Base-by-base conservation (phyloP, 2,113 vertebrate species). In the Platysteira castanea region DNA sequence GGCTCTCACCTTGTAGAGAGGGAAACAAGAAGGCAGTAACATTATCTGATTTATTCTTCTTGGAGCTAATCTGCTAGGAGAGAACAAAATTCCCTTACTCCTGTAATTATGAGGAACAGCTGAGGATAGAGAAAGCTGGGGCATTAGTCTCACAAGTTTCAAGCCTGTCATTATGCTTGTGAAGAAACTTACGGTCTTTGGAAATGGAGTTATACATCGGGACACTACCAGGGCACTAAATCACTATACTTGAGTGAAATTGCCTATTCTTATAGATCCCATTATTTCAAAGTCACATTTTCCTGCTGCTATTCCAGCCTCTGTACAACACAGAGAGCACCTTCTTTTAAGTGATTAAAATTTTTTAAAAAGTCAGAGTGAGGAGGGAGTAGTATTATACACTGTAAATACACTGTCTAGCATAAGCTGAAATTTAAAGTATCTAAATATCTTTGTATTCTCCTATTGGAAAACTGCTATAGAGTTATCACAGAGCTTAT, bases 161-260 rank as follows among this genome's bases (percentile, higher is more conserved):
- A 95, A 96, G 75, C 46, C 79, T 94, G 95, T 92, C 94, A 84
- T 96, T 95, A 95, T 35, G 69, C 84, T 96, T 63, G 49, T 67
- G 83, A 96, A 90, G 65, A 95, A 97, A 96, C 87, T 84, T 87
- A 70, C 0, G 0, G 89, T 91, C 89, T 92, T 91, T 84, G 80
- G 82, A 97, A 97, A 97, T 95, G 87, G 89, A 96, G 88, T 94
- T 91, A 95, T 95, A 97, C 83, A 95, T 93, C 96, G 96, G 95
- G 86, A 96, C 76, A 93, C 89, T 94, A 94, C 95, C 82, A 92
- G 93, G 90, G 94, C 91, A 92, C 91, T 97, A 97, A 97, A 97
- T 97, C 95, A 97, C 93, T 59, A 60, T 28, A 95, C 89, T 95
- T 97, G 93, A 97, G 96, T 10, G n/a, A 92, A 97, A 96, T 94